Evolutionary conservation across 2,113 vertebrate species (phyloP).

Genomic region (Philantomba maxwellii): DNA sequence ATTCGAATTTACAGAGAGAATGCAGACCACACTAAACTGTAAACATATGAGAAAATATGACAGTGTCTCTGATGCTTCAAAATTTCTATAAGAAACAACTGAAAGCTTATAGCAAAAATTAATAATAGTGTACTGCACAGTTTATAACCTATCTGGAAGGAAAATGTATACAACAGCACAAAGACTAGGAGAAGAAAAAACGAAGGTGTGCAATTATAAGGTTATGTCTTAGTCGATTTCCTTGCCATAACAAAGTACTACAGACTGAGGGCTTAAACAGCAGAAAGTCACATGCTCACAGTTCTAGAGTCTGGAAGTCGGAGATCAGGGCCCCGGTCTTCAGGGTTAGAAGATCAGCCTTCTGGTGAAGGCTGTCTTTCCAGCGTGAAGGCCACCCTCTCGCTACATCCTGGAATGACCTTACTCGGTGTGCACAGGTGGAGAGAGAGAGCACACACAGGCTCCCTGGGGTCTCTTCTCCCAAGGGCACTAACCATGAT

Average conservation of each 20-base stretch:
- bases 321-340: not conserved
- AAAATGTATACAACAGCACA: not conserved
- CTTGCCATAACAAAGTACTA: not conserved
- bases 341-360: too few relatives aligned
- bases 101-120: not conserved
- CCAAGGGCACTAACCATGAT: not conserved
- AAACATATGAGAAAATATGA: not conserved
- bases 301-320: not conserved
- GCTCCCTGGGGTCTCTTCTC: not conserved
- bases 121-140: not conserved
- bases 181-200: not conserved
- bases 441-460: too few relatives aligned
- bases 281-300: not conserved
- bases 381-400: not conserved
- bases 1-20: not conserved
- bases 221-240: not conserved
- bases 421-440: rapidly evolving
- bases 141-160: not conserved
- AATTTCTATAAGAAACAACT: not conserved
- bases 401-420: not conserved
- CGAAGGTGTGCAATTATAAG: not conserved
- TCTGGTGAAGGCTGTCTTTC: not conserved
- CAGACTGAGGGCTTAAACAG: not conserved
- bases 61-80: not conserved
- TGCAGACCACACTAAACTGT: not conserved